phyloP scores from a whole-genome alignment of 1,140 invertebrate species.

The Amyelois transitella region DNA sequence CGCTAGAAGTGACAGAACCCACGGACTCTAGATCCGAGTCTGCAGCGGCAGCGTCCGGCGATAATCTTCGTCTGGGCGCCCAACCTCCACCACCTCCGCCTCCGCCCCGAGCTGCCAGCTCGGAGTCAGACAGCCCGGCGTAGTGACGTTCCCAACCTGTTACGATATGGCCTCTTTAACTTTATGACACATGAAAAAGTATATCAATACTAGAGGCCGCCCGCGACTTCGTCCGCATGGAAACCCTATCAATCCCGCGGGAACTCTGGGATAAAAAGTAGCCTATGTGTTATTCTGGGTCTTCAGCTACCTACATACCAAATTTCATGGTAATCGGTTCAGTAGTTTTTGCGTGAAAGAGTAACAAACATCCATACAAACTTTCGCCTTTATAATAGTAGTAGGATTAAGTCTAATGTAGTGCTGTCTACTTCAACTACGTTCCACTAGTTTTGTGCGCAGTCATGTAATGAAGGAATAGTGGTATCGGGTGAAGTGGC shows the following conservation, averaged over 20 bases:
- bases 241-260: too few relatives aligned
- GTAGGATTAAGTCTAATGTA: too few relatives aligned
- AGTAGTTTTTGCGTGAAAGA: too few relatives aligned
- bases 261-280: too few relatives aligned
- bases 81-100: conserved; percentile 30
- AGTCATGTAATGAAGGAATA: neutral
- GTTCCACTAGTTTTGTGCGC: neutral
- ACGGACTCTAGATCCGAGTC: conserved; percentile 94
- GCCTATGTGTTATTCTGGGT: too few relatives aligned
- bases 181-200: neutral
- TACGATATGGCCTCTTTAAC: conserved; percentile 1
- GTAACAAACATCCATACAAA: too few relatives aligned
- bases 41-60: conserved; percentile 83
- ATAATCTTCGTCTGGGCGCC: conserved; percentile 65
- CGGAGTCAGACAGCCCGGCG: conserved; percentile 87
- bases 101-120: conserved; percentile 78
- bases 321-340: too few relatives aligned
- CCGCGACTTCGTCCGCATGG: too few relatives aligned
- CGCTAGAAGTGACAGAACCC: conserved; percentile 89
- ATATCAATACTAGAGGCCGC: too few relatives aligned
- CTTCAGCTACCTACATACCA: too few relatives aligned
- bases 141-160: conserved; percentile 85
- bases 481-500: neutral
- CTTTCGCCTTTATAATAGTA: too few relatives aligned
- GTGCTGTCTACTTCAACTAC: neutral